Evolutionary conservation across 1,140 invertebrate genomes (phyloP), one percentile per base, ranked within the genome.

Genomic region (Hyles vespertilio): DNA sequence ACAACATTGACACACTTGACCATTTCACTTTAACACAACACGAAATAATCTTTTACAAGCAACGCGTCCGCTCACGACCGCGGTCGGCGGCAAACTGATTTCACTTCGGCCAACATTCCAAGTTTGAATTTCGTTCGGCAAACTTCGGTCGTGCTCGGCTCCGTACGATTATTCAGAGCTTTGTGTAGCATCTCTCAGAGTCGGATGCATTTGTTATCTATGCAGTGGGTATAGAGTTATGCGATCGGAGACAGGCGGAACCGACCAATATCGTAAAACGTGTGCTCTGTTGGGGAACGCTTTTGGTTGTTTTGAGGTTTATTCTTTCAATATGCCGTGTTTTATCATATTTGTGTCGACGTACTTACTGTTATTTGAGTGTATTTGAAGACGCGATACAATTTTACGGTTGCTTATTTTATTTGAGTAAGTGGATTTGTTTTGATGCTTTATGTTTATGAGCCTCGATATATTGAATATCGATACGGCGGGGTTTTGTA

Each of bases 21-120:
- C 57, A 67, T 70, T 60, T 60, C 74, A 75, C 71, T 55, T 43
- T 33, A 65, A 72, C 72, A 65, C 40, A 58, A 62, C 63, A 61
- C 22, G 52, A 12, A 22, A 11, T 32, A 33, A 3, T 34, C 32
- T 44, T 45, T 36, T 9, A 9, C 9, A 11, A 43, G 5, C 43
- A 10, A 49, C 0, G 63, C 67, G 63, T 65, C 63, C 63, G 58
- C 51, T 11, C 72, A 11, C 56, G n/a, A 10, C 63, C 51, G 57
- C 34, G 33, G 65, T 58, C 63, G 46, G 59, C 62, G 57, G 61
- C 56, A 59, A 66, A 79, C 76, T 79, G 73, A 53, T 48, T 56
- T 60, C 49, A 44, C 50, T 53, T 58, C 22, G 32, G 7, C 40
- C 32, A 59, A 55, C 53, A 58, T 61, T 61, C 51, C 49, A 68